These are phyloP conservation scores for Uromys caudimaculatus DNA, from an alignment of 2,797 vertebrate genomes.

Conservation along the genomic window DNA sequence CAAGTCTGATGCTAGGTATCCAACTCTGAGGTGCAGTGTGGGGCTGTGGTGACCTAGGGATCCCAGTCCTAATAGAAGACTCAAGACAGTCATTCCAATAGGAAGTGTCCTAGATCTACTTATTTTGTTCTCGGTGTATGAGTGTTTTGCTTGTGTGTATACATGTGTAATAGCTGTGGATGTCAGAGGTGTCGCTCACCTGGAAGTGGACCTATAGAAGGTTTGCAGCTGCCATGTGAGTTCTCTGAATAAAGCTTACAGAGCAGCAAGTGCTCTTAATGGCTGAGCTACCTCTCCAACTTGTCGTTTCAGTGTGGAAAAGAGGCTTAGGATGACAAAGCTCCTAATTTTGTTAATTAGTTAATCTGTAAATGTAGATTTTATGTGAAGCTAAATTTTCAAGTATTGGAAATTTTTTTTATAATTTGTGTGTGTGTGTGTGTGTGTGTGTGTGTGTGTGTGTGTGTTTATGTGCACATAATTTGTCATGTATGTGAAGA, in stretches of 20 bases:
- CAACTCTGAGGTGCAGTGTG: too few species aligned
- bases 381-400: background rate
- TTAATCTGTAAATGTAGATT: background rate
- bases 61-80: background rate
- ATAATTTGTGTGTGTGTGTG: background rate
- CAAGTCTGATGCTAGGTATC: fast-evolving
- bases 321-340: background rate
- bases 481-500: background rate
- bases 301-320: background rate
- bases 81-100: background rate
- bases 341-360: background rate
- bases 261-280: background rate
- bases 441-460: background rate
- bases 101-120: background rate
- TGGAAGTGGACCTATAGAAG: background rate
- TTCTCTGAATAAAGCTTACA: background rate
- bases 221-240: background rate
- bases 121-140: background rate
- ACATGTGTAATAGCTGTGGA: background rate
- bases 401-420: background rate
- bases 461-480: background rate
- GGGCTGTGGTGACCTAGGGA: fast-evolving
- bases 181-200: background rate
- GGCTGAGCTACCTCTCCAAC: background rate
- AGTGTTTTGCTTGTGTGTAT: too few species aligned